phyloP scores from a whole-genome alignment of 2,888 invertebrate species.

The Aethes cnicana region DNA sequence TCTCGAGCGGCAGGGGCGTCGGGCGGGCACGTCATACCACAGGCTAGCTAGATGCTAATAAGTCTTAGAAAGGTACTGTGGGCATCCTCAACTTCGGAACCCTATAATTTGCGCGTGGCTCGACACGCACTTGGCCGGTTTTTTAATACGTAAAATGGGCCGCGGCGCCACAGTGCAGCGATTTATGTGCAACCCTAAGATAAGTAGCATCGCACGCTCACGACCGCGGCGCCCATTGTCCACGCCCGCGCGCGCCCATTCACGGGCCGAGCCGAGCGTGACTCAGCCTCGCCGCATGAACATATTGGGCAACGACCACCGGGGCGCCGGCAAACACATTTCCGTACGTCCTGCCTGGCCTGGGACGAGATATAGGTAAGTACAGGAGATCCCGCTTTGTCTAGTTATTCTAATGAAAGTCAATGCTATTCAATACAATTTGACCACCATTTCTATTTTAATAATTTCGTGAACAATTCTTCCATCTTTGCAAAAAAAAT shows the following conservation, averaged over 20 bases:
- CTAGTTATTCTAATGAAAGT: too few species aligned
- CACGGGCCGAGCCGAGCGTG: constrained; percentile 46
- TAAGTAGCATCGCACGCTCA: constrained; percentile 34
- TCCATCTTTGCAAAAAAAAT: too few species aligned
- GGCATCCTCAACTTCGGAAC: not conserved
- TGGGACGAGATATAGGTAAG: too few species aligned
- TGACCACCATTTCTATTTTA: too few species aligned
- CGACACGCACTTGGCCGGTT: not conserved
- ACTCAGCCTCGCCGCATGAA: constrained; percentile 42
- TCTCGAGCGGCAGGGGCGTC: too few species aligned
- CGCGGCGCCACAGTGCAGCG: constrained; percentile 5
- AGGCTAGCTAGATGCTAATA: too few species aligned
- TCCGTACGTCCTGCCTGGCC: not conserved
- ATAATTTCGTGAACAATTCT: too few species aligned
- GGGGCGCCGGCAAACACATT: constrained; percentile 22
- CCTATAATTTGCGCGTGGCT: not conserved
- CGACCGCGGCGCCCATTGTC: constrained; percentile 49
- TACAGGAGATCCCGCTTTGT: too few species aligned
- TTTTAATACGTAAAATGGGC: constrained; percentile 1
- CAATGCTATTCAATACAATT: too few species aligned
- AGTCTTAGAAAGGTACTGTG: too few species aligned
- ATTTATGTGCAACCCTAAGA: constrained; percentile 17
- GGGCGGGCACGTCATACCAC: too few species aligned
- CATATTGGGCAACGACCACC: constrained; percentile 45
- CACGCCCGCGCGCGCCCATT: constrained; percentile 52